These are phyloP conservation scores for Corella eumyota DNA, from an alignment of 23 tunicate species.

Conservation along the genomic window DNA sequence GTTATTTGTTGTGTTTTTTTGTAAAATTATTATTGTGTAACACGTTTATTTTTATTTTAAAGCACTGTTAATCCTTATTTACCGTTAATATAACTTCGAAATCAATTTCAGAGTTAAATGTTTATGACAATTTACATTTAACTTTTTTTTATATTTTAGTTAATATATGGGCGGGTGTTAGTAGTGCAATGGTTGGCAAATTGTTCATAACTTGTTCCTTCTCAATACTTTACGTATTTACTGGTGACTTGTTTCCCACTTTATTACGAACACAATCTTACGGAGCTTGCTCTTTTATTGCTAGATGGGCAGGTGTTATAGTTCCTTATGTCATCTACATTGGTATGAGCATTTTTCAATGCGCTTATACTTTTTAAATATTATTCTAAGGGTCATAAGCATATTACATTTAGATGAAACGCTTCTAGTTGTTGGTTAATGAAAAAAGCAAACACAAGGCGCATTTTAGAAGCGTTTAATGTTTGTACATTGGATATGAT, in stretches of 20 bases:
- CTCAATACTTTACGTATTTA: not conserved
- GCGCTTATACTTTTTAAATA: too few species aligned
- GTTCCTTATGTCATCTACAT: slow-evolving; percentile 2
- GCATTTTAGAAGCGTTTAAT: too few species aligned
- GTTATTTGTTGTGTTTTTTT: not conserved
- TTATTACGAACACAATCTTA: slow-evolving; percentile 3
- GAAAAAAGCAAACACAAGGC: too few species aligned
- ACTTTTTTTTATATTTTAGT: not conserved
- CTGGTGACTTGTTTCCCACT: slow-evolving; percentile 3
- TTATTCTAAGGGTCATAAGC: too few species aligned
- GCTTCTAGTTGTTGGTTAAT: too few species aligned
- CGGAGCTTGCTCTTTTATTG: slow-evolving; percentile 5
- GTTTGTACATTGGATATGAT: too few species aligned
- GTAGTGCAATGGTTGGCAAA: slow-evolving; percentile 3
- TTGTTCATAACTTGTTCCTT: not conserved
- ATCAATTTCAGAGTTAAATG: not conserved
- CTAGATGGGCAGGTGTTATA: not conserved
- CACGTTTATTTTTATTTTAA: too few species aligned
- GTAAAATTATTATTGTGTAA: too few species aligned
- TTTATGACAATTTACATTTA: not conserved
- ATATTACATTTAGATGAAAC: too few species aligned
- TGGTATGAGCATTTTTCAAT: too few species aligned
- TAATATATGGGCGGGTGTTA: not conserved
- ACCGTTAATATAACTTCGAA: too few species aligned
- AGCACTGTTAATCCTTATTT: too few species aligned